Base-by-base conservation (phyloP, 1,140 invertebrate species). In the Arion vulgaris region DNA sequence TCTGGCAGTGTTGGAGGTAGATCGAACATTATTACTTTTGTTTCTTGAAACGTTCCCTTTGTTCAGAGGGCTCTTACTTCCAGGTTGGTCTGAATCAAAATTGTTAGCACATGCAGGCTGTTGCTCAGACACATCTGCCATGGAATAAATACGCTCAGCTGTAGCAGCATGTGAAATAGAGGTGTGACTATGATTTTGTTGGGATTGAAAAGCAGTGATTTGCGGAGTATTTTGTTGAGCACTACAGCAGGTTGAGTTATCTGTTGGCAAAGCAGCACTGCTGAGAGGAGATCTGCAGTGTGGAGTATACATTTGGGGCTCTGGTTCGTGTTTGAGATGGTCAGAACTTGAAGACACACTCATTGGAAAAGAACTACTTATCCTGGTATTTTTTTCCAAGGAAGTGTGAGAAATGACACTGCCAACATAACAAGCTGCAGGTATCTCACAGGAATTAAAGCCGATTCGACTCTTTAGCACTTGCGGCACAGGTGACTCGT, bases 341-440 rank as follows among this genome's bases (percentile, higher is more conserved):
- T 66, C 62, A 66, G n/a, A 66, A 17, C 28, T 66, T 32, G 62
- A 17, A 11, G 28, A 32, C 11, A 32, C 11, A 34, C 62, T 66
- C 1, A 28, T 66, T 32, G 62, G 28, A 11, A 11, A 1, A 7
- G 51, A 57, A 26, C 51, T 66, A 13, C n/a, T 66, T 34, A 2
- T 32, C 53, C 23, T 49, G 45, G 4, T 9, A 34, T 34, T 66
- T 28, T 66, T 66, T 23, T 66, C 62, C n/a, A 66, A 66, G 17
- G 62, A 66, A 32, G 62, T 66, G 19, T 66, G 62, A 66, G 62
- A 66, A 32, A 66, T 66, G 28, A 66, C 62, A 32, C 62, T 28
- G 32, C 62, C 62, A 28, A 66, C n/a, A 32, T 32, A 66, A 66
- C 19, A 66, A 13, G 62, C 17, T 28, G 62, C 62, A 13, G 5